A percentile compares a stretch with the other conserved stretches of the same genome.
Conservation (phyloP, 2,113 vertebrate species). For the Nettapus auritus region DNA sequence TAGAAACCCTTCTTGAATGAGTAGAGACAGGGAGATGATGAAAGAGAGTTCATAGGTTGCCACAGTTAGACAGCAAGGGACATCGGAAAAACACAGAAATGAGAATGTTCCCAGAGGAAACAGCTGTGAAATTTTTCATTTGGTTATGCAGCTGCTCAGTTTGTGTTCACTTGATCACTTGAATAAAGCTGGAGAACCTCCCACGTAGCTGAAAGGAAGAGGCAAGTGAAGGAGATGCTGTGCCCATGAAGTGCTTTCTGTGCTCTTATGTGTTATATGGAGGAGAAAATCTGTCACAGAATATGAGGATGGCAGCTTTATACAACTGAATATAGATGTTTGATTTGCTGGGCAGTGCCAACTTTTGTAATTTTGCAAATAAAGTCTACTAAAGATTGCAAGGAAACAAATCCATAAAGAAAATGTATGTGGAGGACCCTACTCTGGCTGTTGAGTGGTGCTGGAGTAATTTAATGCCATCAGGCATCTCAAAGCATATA, state of each 20-base stretch:
- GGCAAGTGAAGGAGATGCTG: background rate
- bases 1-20: slow-evolving; percentile 48
- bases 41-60: slow-evolving; percentile 51
- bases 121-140: slow-evolving; percentile 20
- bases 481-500: background rate
- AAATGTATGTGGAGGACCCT: background rate
- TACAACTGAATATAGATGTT: background rate
- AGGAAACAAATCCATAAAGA: background rate
- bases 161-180: background rate
- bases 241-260: background rate
- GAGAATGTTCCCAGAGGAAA: slow-evolving; percentile 19
- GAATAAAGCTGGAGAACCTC: background rate
- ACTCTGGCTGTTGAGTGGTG: background rate
- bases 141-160: background rate
- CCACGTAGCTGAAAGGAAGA: background rate
- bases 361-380: background rate
- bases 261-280: background rate
- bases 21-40: slow-evolving; percentile 43
- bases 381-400: background rate
- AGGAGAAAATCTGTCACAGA: background rate
- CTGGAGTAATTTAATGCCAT: background rate
- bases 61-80: slow-evolving; percentile 60
- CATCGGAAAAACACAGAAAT: slow-evolving; percentile 43
- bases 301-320: background rate
- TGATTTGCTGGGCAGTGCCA: background rate